phyloP scores from a whole-genome alignment of 2,797 vertebrate genomes.

The Mormyrops boulengeri region DNA sequence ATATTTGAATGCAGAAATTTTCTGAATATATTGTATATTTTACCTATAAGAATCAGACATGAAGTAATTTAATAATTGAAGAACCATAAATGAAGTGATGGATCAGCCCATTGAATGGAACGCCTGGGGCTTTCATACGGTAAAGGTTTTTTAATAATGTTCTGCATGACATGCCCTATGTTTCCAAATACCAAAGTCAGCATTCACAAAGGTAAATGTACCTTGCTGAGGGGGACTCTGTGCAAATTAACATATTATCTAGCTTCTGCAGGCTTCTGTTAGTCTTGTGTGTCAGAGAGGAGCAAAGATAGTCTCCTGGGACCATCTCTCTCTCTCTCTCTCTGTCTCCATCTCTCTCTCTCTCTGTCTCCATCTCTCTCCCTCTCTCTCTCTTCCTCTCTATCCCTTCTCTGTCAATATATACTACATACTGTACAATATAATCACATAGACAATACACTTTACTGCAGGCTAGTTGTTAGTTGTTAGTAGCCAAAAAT shows the following conservation, averaged over 20 bases:
- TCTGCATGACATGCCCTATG: slow-evolving; percentile 8
- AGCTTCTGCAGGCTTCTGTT: neutral
- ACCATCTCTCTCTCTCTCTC: neutral
- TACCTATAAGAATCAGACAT: neutral
- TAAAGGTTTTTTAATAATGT: slow-evolving; percentile 8
- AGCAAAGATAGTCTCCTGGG: neutral
- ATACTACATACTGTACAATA: neutral
- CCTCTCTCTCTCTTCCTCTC: neutral
- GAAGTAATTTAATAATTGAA: slow-evolving; percentile 4
- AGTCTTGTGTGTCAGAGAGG: slow-evolving; percentile 11
- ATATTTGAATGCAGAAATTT: neutral
- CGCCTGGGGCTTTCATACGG: neutral
- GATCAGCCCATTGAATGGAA: neutral
- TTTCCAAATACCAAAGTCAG: slow-evolving; percentile 19
- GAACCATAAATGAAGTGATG: slow-evolving; percentile 9
- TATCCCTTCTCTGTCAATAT: neutral
- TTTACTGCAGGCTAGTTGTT: neutral
- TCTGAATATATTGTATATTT: neutral
- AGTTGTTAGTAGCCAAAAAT: neutral
- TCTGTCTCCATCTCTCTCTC: neutral
- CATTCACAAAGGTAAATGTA: slow-evolving; percentile 17
- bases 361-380: neutral
- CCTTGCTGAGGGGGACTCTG: slow-evolving; percentile 3
- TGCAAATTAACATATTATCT: slow-evolving; percentile 13
- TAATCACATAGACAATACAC: neutral